Evolutionary conservation across 2,797 vertebrate genomes (phyloP).

Genomic region (Rhinogobio ventralis): DNA sequence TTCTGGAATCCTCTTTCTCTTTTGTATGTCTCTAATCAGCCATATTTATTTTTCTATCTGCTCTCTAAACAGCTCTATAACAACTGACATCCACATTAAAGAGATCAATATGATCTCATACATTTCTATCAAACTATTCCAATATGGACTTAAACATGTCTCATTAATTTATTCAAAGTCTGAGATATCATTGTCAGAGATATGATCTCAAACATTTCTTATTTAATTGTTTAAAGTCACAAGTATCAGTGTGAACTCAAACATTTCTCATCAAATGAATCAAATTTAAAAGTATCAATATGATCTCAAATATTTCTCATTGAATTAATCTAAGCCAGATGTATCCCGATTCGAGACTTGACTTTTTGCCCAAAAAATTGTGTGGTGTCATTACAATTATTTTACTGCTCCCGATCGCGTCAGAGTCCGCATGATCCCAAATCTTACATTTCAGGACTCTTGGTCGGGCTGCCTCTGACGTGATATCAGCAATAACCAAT

Average conservation of each 20-base stretch:
- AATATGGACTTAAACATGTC: background rate
- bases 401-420: too few relatives aligned
- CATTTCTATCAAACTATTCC: background rate
- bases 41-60: background rate
- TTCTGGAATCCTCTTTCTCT: constrained; percentile 47
- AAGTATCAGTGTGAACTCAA: background rate
- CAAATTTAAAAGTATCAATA: background rate
- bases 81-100: background rate
- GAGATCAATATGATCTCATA: background rate
- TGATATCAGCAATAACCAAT: too few relatives aligned
- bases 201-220: background rate
- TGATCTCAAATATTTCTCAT: background rate
- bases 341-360: background rate
- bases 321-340: background rate
- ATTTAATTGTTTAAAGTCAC: background rate
- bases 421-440: too few relatives aligned
- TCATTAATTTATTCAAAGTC: background rate
- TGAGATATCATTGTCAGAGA: background rate
- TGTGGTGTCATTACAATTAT: too few relatives aligned
- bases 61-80: background rate
- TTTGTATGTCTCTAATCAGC: background rate
- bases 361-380: too few relatives aligned
- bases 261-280: background rate
- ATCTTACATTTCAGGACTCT: too few relatives aligned
- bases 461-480: too few relatives aligned